Evolutionary conservation across 1,140 invertebrate genomes (phyloP).

Genomic region (Hypsibius dujardini): DNA sequence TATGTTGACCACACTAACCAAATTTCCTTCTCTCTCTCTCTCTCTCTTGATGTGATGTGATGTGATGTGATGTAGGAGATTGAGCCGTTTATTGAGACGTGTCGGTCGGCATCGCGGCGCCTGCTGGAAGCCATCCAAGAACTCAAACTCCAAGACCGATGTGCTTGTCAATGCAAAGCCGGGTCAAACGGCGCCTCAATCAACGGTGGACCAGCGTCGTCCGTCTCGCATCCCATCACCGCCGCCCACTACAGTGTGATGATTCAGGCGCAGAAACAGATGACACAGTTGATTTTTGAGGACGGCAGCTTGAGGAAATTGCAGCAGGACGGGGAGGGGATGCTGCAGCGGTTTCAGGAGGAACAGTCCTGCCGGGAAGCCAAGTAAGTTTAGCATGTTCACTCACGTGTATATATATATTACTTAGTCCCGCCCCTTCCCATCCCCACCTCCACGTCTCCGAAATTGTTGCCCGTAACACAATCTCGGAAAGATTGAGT

Average conservation of each 20-base stretch:
- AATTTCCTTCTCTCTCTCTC: background rate
- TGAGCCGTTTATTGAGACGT: conserved; percentile 30
- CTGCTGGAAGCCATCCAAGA: conserved; percentile 30
- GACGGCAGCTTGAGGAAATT: conserved; percentile 28
- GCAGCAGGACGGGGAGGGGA: conserved; percentile 29
- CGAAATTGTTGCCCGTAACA: no score
- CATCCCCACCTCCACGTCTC: no score
- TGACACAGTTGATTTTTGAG: conserved; percentile 27
- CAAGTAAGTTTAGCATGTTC: background rate
- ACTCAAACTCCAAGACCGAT: conserved; percentile 19
- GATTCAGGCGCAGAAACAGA: conserved; percentile 29
- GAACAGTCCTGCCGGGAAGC: conserved; percentile 21
- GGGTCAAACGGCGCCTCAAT: background rate
- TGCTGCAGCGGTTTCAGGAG: conserved; percentile 27
- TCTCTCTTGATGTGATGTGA: background rate
- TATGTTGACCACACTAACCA: background rate
- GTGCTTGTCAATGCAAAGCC: conserved; percentile 2
- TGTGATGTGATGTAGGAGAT: conserved; percentile 26
- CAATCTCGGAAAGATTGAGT: no score
- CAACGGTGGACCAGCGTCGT: conserved; percentile 24
- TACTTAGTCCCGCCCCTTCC: no score
- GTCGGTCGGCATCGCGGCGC: conserved; percentile 27
- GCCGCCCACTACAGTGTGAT: conserved; percentile 20
- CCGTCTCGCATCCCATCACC: conserved; percentile 22
- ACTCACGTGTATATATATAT: no score